Conservation (phyloP, 2,888 invertebrate genomes). For the Seira ritae region DNA sequence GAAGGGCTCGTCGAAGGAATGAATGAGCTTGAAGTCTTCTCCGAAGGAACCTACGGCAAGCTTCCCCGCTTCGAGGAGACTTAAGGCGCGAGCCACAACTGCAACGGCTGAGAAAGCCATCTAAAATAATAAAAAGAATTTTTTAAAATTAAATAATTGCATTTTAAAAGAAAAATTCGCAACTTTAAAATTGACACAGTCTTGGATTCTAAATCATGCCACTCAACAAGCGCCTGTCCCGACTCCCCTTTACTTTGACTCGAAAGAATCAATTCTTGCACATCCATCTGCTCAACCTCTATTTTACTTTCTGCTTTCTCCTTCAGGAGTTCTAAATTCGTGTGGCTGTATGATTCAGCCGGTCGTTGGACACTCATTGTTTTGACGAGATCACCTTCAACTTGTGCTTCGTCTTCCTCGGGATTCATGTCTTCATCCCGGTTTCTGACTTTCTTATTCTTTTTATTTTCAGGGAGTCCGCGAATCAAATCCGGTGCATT, state of each 20-base stretch:
- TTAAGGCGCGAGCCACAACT: slow-evolving; percentile 90
- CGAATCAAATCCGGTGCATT: slow-evolving; percentile 63
- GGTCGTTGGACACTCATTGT: slow-evolving; percentile 84
- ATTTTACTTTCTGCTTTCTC: slow-evolving; percentile 16
- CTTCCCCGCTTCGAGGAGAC: slow-evolving; percentile 95
- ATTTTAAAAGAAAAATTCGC: not conserved
- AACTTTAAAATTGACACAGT: slow-evolving; percentile 73
- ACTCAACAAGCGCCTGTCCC: slow-evolving; percentile 56
- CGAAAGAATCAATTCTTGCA: slow-evolving; percentile 27
- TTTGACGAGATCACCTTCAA: slow-evolving; percentile 85
- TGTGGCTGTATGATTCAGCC: slow-evolving; percentile 86
- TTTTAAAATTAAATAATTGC: slow-evolving; percentile 7
- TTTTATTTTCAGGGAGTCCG: slow-evolving; percentile 67
- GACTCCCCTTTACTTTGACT: slow-evolving; percentile 50
- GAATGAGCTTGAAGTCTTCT: slow-evolving; percentile 89
- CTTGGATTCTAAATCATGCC: slow-evolving; percentile 73
- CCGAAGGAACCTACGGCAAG: slow-evolving; percentile 95
- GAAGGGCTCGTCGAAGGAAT: slow-evolving; percentile 90
- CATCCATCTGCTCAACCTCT: not conserved
- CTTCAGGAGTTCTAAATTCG: slow-evolving; percentile 75
- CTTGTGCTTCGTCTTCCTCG: slow-evolving; percentile 75
- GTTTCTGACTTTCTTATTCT: slow-evolving; percentile 74
- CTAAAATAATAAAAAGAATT: slow-evolving; percentile 77
- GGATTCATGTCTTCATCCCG: slow-evolving; percentile 75
- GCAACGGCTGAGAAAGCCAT: slow-evolving; percentile 96